Conservation (phyloP, 2,888 invertebrate species). For the Heliconius sara region DNA sequence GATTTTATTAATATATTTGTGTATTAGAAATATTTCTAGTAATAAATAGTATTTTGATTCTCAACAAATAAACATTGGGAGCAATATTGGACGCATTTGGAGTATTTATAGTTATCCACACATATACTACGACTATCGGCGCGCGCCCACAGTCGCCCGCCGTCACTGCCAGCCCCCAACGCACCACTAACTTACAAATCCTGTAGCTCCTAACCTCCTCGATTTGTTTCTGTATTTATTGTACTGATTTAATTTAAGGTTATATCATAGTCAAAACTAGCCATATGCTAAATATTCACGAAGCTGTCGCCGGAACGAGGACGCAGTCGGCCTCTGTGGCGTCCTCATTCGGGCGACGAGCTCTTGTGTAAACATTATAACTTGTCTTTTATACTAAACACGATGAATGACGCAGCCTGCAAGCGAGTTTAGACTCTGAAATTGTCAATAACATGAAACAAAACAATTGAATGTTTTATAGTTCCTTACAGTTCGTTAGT, state of each 20-base stretch:
- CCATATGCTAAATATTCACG: slow-evolving; percentile 18
- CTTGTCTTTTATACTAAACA: slow-evolving; percentile 12
- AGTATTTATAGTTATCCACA: too few species aligned
- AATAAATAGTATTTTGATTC: slow-evolving; percentile 2
- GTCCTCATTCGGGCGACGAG: background rate
- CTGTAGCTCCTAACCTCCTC: slow-evolving; percentile 15
- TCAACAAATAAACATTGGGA: background rate
- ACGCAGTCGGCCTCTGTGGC: background rate
- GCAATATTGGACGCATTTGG: too few species aligned
- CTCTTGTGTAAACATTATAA: too few species aligned
- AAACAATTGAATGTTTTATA: background rate
- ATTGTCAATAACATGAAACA: background rate
- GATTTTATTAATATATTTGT: background rate
- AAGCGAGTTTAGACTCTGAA: slow-evolving; percentile 6
- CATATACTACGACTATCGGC: too few species aligned
- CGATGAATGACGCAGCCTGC: slow-evolving; percentile 1
- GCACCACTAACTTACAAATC: slow-evolving; percentile 6
- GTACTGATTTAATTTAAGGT: slow-evolving; percentile 29
- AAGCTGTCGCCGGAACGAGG: slow-evolving; percentile 3
- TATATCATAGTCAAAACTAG: slow-evolving; percentile 18
- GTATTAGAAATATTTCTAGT: too few species aligned
- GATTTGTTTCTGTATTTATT: slow-evolving; percentile 28
- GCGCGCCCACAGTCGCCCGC: background rate
- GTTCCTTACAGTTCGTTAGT: slow-evolving; percentile 1
- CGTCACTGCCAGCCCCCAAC: background rate